Percentiles rank a stretch among this genome's conserved stretches.
These are phyloP conservation scores for Tauraco hartlaubi DNA, from an alignment of 2,797 vertebrate genomes.

Conservation along the genomic window DNA sequence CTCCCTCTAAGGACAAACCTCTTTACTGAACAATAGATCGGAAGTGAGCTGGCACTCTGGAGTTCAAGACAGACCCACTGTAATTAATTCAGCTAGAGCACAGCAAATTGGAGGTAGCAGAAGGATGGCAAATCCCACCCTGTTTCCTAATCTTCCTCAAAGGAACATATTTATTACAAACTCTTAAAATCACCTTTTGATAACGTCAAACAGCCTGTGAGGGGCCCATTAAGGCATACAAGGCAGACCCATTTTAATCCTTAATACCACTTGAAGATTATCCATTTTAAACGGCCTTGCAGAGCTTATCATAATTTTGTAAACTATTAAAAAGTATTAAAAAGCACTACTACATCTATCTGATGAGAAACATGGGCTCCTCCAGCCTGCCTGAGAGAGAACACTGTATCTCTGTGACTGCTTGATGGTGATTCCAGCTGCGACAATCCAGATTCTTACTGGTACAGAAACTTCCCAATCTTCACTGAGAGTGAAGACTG, in stretches of 20 bases:
- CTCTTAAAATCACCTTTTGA: conserved; percentile 71
- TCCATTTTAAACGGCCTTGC: conserved; percentile 68
- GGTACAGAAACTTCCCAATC: neutral
- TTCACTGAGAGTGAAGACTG: neutral
- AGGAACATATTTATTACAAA: conserved; percentile 65
- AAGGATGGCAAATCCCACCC: conserved; percentile 64
- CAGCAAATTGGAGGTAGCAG: conserved; percentile 59
- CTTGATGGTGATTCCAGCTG: neutral
- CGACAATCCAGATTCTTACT: neutral
- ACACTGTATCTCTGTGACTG: neutral
- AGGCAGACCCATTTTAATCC: conserved; percentile 62
- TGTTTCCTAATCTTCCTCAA: conserved; percentile 59
- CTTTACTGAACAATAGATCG: conserved; percentile 40
- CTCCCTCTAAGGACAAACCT: conserved; percentile 45
- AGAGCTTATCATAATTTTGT: conserved; percentile 67
- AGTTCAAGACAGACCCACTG: conserved; percentile 25
- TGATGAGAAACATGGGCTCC: conserved; percentile 19
- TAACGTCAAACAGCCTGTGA: conserved; percentile 56
- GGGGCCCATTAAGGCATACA: conserved; percentile 58
- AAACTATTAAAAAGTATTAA: conserved; percentile 64
- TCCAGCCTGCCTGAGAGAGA: neutral
- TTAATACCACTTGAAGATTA: conserved; percentile 66
- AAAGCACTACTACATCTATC: conserved; percentile 25
- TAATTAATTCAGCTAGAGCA: conserved; percentile 61
- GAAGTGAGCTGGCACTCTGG: conserved; percentile 25